A percentile compares a stretch with the other conserved stretches of the same genome.
Evolutionary conservation across 2,888 invertebrate genomes (phyloP).

Genomic region (Biston stratarius): DNA sequence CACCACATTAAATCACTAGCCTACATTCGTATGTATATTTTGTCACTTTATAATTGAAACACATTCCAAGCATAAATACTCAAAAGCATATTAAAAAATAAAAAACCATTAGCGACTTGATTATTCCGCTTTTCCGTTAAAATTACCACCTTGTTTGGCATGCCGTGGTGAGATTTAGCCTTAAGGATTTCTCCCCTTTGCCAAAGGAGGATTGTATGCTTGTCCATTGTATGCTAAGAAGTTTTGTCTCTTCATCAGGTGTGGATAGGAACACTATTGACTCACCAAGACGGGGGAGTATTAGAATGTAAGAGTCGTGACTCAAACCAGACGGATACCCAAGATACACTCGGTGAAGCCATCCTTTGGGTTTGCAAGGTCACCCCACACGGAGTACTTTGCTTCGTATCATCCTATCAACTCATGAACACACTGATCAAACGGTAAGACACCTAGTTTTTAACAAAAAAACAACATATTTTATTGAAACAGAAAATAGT

Average conservation of each 20-base stretch:
- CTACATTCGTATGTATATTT: too few relatives aligned
- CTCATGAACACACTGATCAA: constrained; percentile 44
- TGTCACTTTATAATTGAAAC: too few relatives aligned
- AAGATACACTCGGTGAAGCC: constrained; percentile 88
- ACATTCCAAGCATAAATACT: too few relatives aligned
- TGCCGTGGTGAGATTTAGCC: too few relatives aligned
- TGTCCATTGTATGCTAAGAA: neutral
- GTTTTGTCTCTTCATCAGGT: constrained; percentile 72
- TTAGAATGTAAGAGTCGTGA: constrained; percentile 64
- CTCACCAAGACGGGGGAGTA: constrained; percentile 68
- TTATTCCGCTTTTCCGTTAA: too few relatives aligned
- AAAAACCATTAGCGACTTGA: too few relatives aligned
- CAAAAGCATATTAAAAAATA: too few relatives aligned
- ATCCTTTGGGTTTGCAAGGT: constrained; percentile 83
- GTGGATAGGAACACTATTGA: constrained; percentile 86
- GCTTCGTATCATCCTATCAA: constrained; percentile 91
- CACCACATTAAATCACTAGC: too few relatives aligned
- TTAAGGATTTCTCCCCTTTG: too few relatives aligned
- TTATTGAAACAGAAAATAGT: too few relatives aligned
- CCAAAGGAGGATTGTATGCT: too few relatives aligned
- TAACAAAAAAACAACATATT: neutral
- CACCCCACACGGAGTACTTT: constrained; percentile 90
- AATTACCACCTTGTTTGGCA: too few relatives aligned
- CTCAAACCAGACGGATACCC: constrained; percentile 64
- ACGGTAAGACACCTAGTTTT: constrained; percentile 33